Evolutionary conservation across 2,113 vertebrate genomes (phyloP).

Genomic region (Eupsittula cactorum): DNA sequence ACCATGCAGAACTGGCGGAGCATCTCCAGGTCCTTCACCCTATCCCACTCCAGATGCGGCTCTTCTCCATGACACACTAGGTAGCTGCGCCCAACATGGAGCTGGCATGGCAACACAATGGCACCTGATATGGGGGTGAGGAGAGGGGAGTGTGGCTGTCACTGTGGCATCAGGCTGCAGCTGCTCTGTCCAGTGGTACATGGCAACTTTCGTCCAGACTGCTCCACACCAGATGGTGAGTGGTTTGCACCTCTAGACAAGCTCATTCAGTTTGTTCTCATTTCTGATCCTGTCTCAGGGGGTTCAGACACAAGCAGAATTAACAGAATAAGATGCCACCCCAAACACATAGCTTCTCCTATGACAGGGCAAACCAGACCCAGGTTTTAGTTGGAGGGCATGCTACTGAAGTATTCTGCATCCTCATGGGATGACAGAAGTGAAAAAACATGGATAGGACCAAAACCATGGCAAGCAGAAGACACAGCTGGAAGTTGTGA

Average conservation of each 20-base stretch:
- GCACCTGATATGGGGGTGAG: background rate
- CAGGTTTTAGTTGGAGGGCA: background rate
- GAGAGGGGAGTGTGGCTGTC: background rate
- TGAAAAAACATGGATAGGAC: background rate
- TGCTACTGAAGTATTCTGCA: background rate
- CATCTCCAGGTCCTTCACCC: background rate
- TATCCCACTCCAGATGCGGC: background rate
- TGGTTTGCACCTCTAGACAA: background rate
- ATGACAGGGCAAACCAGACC: background rate
- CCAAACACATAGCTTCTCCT: background rate
- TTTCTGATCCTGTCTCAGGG: background rate
- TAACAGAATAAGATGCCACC: background rate
- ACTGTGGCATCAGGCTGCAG: background rate
- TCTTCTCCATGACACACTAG: accelerated
- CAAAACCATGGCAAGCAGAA: background rate
- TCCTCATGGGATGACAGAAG: background rate
- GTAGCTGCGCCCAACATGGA: accelerated
- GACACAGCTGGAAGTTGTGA: background rate
- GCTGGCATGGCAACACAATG: background rate
- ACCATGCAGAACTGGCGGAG: background rate
- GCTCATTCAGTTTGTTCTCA: background rate
- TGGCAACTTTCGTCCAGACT: background rate
- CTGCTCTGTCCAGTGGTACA: background rate
- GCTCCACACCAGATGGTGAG: background rate
- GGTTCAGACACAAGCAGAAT: background rate